Base-by-base conservation (phyloP, 2,888 invertebrate genomes). In the Cepaea hortensis region DNA sequence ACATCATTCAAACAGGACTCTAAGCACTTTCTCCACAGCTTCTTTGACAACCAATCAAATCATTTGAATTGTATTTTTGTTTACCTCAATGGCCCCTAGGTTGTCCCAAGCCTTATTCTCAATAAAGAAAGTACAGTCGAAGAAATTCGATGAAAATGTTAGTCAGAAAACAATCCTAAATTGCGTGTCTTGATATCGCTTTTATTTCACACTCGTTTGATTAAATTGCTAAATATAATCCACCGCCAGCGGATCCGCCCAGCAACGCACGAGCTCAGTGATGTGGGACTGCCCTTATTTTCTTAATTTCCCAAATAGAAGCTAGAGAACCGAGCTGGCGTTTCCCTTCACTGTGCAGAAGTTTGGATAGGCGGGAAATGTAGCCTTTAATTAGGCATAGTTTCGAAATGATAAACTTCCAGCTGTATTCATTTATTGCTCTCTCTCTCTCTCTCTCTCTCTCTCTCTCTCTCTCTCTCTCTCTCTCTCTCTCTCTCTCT, bases 121-220 rank as follows among this genome's bases (percentile, higher is more conserved):
- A 35, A 35, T 35, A 35, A 35, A 35, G 35, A 35, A 35, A 35
- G 35, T 35, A 35, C 35, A 35, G 35, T 35, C 35, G 35, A 35
- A 35, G 35, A 35, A 35, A 35, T 35, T 35, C 35, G 35, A 35
- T 35, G 35, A 35, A 35, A 35, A 35, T 35, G 35, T 35, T 35
- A n/a, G n/a, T n/a, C n/a, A n/a, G n/a, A n/a, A n/a, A 11, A 55
- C 11, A 55, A 55, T 55, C 55, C 55, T 55, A 55, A 55, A 77
- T 77, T n/a, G 77, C 55, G 1, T 77, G 77, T 9, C 55, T 9
- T 7, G 61, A 77, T 55, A 77, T 77, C 77, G 77, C 77, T 23
- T 77, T 50, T 76, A 50, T 76, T 3, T n/a, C 77, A 77, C 77
- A 77, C 77, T 77, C 77, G n/a, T 77, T 77, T 77, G 23, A 77